A percentile compares a stretch with the other conserved stretches of the same genome.
phyloP scores from a whole-genome alignment of 1,140 invertebrate species.

The Magallana angulata region DNA sequence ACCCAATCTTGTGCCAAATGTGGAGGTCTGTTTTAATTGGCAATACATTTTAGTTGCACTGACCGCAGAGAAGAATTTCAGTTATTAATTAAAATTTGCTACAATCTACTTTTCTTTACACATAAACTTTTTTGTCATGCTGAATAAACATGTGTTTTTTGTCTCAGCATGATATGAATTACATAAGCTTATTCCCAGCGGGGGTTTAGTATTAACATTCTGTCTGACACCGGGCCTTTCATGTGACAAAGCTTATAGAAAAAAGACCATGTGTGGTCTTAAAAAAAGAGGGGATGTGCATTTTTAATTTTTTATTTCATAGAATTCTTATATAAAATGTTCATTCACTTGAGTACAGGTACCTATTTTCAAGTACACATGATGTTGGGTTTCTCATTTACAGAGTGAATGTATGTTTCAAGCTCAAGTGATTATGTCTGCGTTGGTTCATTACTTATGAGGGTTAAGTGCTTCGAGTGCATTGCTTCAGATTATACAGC shows the following conservation, averaged over 20 bases:
- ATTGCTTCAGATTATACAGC: not conserved
- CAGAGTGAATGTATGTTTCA: not conserved
- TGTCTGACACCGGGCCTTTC: not conserved
- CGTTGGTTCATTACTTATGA: not conserved
- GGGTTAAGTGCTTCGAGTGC: not conserved
- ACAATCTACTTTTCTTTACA: no score
- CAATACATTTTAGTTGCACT: no score
- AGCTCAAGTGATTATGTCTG: not conserved
- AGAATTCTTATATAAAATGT: no score
- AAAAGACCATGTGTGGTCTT: not conserved
- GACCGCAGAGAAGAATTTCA: no score
- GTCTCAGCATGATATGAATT: not conserved
- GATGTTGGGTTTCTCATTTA: not conserved
- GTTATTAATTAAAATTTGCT: no score
- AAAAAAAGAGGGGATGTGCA: not conserved
- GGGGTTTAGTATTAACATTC: not conserved
- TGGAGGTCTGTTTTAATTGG: no score
- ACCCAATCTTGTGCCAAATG: no score
- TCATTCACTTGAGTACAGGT: no score
- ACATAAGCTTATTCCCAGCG: not conserved
- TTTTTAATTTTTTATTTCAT: no score
- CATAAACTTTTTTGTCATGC: no score
- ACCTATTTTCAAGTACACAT: no score
- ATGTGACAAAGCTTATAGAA: not conserved
- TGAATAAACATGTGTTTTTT: not conserved